Percentiles rank a stretch among this genome's conserved stretches.
phyloP scores from a whole-genome alignment of 2,888 invertebrate species.

The Drosophila sordidula region DNA sequence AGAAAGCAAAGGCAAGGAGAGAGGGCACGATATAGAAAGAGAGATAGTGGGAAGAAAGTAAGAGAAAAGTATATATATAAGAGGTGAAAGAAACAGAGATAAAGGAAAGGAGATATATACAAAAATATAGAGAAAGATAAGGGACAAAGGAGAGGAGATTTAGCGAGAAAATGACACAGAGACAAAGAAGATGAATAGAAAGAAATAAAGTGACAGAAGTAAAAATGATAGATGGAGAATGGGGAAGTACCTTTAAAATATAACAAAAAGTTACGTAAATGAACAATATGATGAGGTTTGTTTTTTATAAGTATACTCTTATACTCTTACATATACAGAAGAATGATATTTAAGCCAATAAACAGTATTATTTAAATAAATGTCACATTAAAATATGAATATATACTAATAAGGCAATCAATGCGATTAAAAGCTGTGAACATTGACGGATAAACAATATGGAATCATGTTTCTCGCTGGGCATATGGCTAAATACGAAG shows the following conservation, averaged over 20 bases:
- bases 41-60: no score
- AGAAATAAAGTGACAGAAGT: background rate
- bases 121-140: background rate
- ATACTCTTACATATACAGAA: background rate
- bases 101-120: background rate
- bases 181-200: background rate
- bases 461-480: no score
- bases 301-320: background rate
- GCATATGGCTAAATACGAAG: background rate
- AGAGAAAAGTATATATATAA: no score
- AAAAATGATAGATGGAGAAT: background rate
- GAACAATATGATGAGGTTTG: background rate
- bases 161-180: no score
- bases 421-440: background rate
- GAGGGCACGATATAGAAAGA: no score
- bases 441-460: background rate
- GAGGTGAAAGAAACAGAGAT: background rate
- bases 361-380: conserved; percentile 1
- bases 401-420: conserved; percentile 2
- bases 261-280: background rate
- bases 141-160: background rate
- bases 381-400: background rate
- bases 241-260: background rate
- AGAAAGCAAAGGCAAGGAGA: no score
- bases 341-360: background rate